These are phyloP conservation scores for Thaleichthys pacificus DNA, from an alignment of 2,797 vertebrate genomes.

Conservation along the genomic window DNA sequence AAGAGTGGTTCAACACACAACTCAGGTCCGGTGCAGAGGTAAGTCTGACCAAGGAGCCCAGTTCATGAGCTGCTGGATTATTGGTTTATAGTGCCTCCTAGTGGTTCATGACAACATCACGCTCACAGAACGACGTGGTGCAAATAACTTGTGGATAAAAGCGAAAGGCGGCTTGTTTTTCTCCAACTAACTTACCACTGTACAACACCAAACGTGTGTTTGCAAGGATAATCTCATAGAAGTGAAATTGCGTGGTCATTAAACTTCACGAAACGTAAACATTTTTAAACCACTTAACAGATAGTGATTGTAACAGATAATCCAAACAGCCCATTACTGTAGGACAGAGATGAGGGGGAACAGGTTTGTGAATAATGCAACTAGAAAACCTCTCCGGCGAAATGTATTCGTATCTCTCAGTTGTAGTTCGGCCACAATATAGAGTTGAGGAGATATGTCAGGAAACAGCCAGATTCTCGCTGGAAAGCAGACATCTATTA, in stretches of 20 bases:
- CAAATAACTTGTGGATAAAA: neutral
- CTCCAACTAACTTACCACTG: slow-evolving; percentile 10
- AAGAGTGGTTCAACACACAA: neutral
- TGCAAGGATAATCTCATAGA: slow-evolving; percentile 3
- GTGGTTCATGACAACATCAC: slow-evolving; percentile 47
- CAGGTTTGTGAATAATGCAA: slow-evolving; percentile 8
- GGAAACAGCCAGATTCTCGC: neutral
- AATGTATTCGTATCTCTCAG: neutral
- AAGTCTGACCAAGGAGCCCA: neutral
- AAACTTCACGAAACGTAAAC: slow-evolving; percentile 17
- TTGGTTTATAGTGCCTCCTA: slow-evolving; percentile 58
- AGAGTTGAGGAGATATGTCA: neutral
- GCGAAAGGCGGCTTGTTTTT: neutral
- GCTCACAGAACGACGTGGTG: slow-evolving; percentile 6
- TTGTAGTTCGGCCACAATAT: slow-evolving; percentile 23
- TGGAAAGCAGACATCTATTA: neutral
- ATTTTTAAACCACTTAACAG: slow-evolving; percentile 7
- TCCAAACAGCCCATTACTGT: neutral
- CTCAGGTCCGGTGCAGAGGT: slow-evolving; percentile 25
- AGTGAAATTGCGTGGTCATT: slow-evolving; percentile 4
- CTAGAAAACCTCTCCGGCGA: neutral
- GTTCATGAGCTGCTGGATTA: neutral
- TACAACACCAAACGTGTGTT: slow-evolving; percentile 1
- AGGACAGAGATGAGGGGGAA: slow-evolving; percentile 17
- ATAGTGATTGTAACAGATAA: slow-evolving; percentile 10